Evolutionary conservation across 2,113 vertebrate species (phyloP).

Genomic region (Leucoraja erinaceus): DNA sequence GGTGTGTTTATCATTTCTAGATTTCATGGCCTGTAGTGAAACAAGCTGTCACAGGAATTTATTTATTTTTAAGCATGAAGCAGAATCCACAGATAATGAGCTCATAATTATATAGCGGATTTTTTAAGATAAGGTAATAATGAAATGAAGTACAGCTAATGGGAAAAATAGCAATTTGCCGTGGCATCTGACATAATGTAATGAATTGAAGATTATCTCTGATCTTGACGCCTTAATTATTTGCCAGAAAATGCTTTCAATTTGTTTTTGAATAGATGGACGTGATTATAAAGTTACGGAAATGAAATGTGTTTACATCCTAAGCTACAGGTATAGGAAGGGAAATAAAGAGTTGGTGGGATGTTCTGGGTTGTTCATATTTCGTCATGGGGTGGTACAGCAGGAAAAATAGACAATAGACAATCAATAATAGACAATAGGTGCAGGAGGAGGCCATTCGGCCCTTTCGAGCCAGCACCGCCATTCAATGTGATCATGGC

Average conservation of each 20-base stretch:
- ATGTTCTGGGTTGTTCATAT: not conserved
- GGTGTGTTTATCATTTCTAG: conserved; percentile 22
- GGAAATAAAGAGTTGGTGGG: too few relatives aligned
- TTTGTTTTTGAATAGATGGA: not conserved
- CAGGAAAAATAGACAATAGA: too few relatives aligned
- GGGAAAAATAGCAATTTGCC: conserved; percentile 32
- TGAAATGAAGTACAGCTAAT: not conserved
- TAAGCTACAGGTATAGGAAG: not conserved
- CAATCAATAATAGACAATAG: too few relatives aligned
- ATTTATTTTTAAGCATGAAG: conserved; percentile 13
- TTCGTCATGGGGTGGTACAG: too few relatives aligned
- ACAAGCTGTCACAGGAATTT: conserved; percentile 26
- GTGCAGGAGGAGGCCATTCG: too few relatives aligned
- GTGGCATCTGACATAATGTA: conserved; percentile 16
- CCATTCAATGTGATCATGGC: too few relatives aligned
- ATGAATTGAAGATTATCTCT: conserved; percentile 26
- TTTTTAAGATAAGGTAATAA: conserved; percentile 25
- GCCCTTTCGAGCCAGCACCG: too few relatives aligned
- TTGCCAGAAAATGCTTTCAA: not conserved
- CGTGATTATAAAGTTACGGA: not conserved
- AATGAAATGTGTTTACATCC: not conserved
- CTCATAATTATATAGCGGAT: conserved; percentile 11
- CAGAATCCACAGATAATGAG: conserved; percentile 27
- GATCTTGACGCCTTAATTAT: not conserved
- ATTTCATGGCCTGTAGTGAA: conserved; percentile 23